A percentile compares a stretch with the other conserved stretches of the same genome.
Evolutionary conservation across 2,888 invertebrate genomes (phyloP).

Genomic region (Melanchra persicariae): DNA sequence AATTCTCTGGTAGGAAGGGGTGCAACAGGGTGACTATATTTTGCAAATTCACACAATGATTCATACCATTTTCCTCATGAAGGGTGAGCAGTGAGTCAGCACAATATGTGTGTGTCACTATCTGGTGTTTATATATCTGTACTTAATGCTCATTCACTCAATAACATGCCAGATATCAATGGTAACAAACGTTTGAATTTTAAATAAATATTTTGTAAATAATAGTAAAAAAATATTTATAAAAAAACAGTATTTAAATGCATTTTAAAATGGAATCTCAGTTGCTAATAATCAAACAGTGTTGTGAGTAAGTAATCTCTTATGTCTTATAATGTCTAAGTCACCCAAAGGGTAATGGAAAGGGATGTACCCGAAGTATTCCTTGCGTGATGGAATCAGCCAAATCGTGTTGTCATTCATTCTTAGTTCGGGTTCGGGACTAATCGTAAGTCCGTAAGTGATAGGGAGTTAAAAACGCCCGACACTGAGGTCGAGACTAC

Average conservation of each 20-base stretch:
- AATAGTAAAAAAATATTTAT: neutral
- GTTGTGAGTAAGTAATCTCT: slow-evolving; percentile 33
- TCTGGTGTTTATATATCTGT: slow-evolving; percentile 35
- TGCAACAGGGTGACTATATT: slow-evolving; percentile 18
- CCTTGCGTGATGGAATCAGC: too few species aligned
- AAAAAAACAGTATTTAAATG: neutral
- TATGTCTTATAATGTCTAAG: too few species aligned
- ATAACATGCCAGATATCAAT: slow-evolving; percentile 1
- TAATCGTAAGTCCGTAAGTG: too few species aligned
- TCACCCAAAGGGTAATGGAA: too few species aligned
- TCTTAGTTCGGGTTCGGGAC: too few species aligned
- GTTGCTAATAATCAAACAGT: slow-evolving; percentile 28
- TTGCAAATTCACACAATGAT: slow-evolving; percentile 29
- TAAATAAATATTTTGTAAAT: neutral
- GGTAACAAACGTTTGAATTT: neutral
- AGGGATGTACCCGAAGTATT: too few species aligned
- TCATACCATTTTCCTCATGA: slow-evolving; percentile 11
- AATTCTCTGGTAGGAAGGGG: neutral
- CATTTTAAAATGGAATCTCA: slow-evolving; percentile 39
- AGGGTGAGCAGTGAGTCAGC: slow-evolving; percentile 51
- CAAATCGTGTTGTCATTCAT: too few species aligned
- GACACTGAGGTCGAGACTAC: too few species aligned
- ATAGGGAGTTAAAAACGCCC: too few species aligned
- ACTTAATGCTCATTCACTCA: slow-evolving; percentile 4
- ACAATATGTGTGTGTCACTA: slow-evolving; percentile 37